Conservation (phyloP, 2,113 vertebrate genomes). For the Todiramphus chloris region DNA sequence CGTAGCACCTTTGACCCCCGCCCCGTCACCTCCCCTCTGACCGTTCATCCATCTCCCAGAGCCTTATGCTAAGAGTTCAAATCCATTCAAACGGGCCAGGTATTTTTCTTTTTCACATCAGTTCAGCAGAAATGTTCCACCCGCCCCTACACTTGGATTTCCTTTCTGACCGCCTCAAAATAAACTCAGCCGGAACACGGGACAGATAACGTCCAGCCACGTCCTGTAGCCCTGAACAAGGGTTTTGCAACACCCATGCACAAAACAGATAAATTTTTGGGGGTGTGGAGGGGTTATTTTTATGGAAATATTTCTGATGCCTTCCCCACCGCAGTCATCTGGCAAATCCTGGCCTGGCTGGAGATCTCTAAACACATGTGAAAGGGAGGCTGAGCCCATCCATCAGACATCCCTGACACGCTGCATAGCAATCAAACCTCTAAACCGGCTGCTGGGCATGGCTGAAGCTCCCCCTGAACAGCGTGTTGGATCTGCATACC, state of each 20-base stretch:
- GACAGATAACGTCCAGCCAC: neutral
- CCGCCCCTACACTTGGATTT: neutral
- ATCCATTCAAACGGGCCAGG: slow-evolving; percentile 8
- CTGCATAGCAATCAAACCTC: neutral
- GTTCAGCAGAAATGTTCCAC: neutral
- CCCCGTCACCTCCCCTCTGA: slow-evolving; percentile 23
- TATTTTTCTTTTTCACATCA: slow-evolving; percentile 1
- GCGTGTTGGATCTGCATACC: neutral
- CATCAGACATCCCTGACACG: neutral
- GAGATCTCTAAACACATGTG: neutral
- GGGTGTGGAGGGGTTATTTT: neutral
- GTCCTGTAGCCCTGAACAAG: neutral
- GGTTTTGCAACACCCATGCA: neutral
- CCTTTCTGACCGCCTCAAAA: slow-evolving; percentile 40
- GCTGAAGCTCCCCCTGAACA: neutral
- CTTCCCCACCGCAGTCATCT: neutral
- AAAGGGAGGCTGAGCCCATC: neutral
- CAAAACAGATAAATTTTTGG: neutral
- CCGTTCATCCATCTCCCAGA: slow-evolving; percentile 34
- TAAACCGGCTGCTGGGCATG: neutral
- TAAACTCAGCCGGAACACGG: neutral
- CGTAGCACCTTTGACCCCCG: neutral
- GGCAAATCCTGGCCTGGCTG: neutral
- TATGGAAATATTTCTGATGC: neutral
- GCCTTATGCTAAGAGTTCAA: slow-evolving; percentile 23